These are phyloP conservation scores for Ianthella basta DNA, from an alignment of 37 sponge, comb jelly and placozoan genomes.

Conservation along the genomic window DNA sequence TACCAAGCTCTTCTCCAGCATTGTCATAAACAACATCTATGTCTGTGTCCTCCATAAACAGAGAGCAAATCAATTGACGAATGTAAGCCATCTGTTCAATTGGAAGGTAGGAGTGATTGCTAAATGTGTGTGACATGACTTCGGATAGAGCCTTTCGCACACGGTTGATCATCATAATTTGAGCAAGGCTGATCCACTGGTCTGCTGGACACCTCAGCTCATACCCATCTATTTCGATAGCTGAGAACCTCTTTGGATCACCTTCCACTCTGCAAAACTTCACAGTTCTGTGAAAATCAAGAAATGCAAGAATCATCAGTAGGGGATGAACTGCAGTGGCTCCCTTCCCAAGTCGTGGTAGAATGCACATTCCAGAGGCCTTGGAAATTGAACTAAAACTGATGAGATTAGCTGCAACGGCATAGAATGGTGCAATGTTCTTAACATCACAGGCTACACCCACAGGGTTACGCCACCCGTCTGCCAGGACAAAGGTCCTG, in stretches of 20 bases:
- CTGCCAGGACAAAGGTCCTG: constrained; percentile 22
- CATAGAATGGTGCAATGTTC: constrained; percentile 22
- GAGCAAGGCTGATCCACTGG: constrained; percentile 4
- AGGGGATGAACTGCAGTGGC: background rate
- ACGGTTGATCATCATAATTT: constrained; percentile 51
- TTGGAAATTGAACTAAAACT: constrained; percentile 7
- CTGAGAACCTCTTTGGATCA: background rate
- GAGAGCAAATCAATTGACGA: too few species aligned
- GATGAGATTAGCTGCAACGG: constrained; percentile 35
- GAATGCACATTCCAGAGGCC: constrained; percentile 44
- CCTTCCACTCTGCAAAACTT: constrained; percentile 11
- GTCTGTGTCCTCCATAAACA: too few species aligned
- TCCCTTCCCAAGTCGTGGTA: constrained; percentile 41
- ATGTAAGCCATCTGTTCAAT: too few species aligned
- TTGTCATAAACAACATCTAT: too few species aligned
- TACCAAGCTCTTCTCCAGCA: too few species aligned
- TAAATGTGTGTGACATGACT: too few species aligned
- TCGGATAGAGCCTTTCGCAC: constrained; percentile 54
- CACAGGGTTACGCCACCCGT: constrained; percentile 45
- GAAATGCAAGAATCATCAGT: constrained; percentile 54
- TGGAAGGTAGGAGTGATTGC: too few species aligned
- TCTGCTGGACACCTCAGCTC: background rate
- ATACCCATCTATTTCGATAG: constrained; percentile 24
- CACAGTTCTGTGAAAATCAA: constrained; percentile 32
- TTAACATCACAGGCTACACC: constrained; percentile 36